Conservation (phyloP, 2,888 invertebrate genomes). For the Agrilus biguttatus region DNA sequence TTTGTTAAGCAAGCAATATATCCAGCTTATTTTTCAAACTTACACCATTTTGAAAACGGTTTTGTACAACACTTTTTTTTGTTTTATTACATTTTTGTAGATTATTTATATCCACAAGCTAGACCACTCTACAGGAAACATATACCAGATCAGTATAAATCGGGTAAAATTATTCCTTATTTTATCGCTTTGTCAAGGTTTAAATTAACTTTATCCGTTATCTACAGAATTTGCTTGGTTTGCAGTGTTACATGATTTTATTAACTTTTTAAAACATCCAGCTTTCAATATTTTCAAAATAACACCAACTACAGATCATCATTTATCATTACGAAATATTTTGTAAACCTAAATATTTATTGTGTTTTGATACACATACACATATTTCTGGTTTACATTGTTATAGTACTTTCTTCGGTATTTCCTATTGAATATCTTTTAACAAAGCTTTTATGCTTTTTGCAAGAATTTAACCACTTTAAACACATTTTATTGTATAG, state of each 20-base stretch:
- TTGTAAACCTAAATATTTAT: no score
- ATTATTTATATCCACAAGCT: conserved; percentile 35
- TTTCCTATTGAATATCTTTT: no score
- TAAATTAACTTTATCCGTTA: conserved; percentile 2
- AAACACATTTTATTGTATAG: no score
- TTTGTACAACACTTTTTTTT: conserved; percentile 3
- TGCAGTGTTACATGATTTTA: conserved; percentile 2
- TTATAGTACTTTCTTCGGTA: no score
- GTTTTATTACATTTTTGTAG: conserved; percentile 25
- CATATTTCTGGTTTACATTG: no score
- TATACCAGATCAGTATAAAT: conserved; percentile 36
- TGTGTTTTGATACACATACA: no score
- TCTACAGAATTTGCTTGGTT: conserved; percentile 4
- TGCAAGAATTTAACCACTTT: no score
- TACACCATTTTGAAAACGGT: neutral
- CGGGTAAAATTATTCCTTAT: conserved; percentile 32
- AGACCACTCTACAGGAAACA: conserved; percentile 36
- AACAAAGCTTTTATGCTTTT: no score
- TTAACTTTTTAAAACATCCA: neutral
- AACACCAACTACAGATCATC: no score
- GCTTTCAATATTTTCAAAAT: neutral
- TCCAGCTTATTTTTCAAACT: no score
- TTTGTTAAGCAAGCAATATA: no score
- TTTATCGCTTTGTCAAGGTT: conserved; percentile 2
- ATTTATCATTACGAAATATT: no score